Evolutionary conservation across 2,113 vertebrate species (phyloP).

Genomic region (Syrrhaptes paradoxus): DNA sequence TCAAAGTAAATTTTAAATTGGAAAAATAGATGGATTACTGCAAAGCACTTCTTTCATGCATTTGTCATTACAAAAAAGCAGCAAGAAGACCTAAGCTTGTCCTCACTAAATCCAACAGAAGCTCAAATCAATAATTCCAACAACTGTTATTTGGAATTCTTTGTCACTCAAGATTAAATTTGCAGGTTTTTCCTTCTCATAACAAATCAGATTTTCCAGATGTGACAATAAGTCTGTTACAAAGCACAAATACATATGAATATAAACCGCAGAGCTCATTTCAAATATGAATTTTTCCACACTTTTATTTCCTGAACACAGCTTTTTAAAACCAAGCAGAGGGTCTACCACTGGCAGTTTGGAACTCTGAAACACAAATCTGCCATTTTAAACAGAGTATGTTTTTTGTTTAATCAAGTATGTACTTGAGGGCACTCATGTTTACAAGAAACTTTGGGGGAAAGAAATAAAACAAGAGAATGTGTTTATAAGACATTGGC

Average conservation of each 20-base stretch:
- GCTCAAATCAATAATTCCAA: not conserved
- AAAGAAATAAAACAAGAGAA: constrained; percentile 42
- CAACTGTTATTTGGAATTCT: not conserved
- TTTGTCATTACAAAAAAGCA: not conserved
- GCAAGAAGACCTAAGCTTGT: not conserved
- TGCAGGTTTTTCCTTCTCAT: not conserved
- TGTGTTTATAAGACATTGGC: constrained; percentile 35
- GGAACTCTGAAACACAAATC: not conserved
- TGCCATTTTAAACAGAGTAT: constrained; percentile 27
- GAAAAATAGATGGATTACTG: not conserved
- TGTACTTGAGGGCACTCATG: not conserved
- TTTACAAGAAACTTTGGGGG: not conserved
- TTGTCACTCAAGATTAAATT: not conserved
- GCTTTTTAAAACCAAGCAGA: not conserved
- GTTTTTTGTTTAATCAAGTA: constrained; percentile 10
- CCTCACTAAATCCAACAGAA: not conserved
- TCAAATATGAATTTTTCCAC: constrained; percentile 1
- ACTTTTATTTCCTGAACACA: not conserved
- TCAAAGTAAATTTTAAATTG: not conserved
- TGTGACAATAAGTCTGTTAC: not conserved
- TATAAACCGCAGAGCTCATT: not conserved
- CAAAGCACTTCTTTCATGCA: not conserved
- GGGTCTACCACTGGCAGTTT: not conserved
- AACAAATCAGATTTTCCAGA: constrained; percentile 15
- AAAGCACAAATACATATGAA: not conserved